Conservation (phyloP, 2,113 vertebrate species). For the Mystacornis crossleyi region DNA sequence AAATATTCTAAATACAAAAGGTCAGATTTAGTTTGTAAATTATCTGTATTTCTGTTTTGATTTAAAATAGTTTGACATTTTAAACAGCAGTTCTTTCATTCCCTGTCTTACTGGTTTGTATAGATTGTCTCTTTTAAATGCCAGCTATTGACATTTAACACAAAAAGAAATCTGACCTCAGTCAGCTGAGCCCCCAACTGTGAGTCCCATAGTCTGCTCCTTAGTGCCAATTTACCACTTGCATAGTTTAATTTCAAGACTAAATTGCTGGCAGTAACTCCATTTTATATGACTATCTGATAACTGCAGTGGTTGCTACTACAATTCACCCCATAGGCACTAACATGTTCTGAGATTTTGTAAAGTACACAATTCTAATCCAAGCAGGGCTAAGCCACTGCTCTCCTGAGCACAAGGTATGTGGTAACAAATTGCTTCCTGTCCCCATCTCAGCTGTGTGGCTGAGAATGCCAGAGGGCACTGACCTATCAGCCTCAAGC, state of each 20-base stretch:
- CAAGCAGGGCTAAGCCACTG: background rate
- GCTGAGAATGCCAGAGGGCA: background rate
- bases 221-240: slow-evolving; percentile 71
- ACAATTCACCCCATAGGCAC: slow-evolving; percentile 10
- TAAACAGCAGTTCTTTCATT: slow-evolving; percentile 70
- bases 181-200: slow-evolving; percentile 69
- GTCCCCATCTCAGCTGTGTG: background rate
- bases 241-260: slow-evolving; percentile 52
- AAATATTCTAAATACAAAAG: slow-evolving; percentile 76
- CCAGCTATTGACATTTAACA: slow-evolving; percentile 81
- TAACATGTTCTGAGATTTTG: slow-evolving; percentile 1
- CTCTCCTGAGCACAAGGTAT: background rate
- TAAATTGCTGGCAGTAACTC: slow-evolving; percentile 46
- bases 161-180: slow-evolving; percentile 77
- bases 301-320: background rate
- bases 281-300: slow-evolving; percentile 10
- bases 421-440: background rate
- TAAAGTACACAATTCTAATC: background rate
- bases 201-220: slow-evolving; percentile 47
- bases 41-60: slow-evolving; percentile 76
- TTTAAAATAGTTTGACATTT: slow-evolving; percentile 82
- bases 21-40: slow-evolving; percentile 80
- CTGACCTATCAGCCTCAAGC: background rate
- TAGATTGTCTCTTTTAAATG: slow-evolving; percentile 80
- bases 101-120: slow-evolving; percentile 72